Evolutionary conservation across 2,797 vertebrate species (phyloP).

Genomic region (Lagocephalus sceleratus): DNA sequence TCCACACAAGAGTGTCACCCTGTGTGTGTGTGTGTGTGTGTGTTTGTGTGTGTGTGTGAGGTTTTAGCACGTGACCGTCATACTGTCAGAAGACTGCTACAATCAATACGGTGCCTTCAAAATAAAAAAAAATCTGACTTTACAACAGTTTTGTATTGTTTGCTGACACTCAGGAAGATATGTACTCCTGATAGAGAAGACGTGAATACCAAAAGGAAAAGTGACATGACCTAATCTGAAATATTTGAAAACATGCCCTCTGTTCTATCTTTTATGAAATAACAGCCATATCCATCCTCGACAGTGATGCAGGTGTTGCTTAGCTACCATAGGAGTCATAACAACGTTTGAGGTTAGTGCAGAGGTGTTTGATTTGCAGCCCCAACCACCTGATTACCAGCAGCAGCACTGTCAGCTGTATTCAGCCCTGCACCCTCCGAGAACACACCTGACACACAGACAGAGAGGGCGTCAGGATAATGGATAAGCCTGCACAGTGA

Average conservation of each 20-base stretch:
- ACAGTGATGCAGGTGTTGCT: neutral
- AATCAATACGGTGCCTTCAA: no score
- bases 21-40: constrained; percentile 1
- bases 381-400: constrained; percentile 42
- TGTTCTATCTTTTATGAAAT: no score
- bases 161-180: no score
- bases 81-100: no score
- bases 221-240: no score
- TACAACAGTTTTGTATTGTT: no score
- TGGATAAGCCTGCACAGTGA: constrained; percentile 58
- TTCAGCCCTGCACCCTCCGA: constrained; percentile 23
- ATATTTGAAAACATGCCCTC: no score
- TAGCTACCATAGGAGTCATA: neutral
- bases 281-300: no score
- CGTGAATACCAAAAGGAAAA: no score
- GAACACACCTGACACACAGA: constrained; percentile 47
- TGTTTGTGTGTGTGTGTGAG: neutral
- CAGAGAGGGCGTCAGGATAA: constrained; percentile 43
- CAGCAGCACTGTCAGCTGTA: constrained; percentile 41
- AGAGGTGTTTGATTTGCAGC: constrained; percentile 29
- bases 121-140: no score
- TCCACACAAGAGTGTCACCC: no score
- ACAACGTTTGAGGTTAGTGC: constrained; percentile 9
- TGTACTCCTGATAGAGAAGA: no score
- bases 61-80: neutral